phyloP scores from a whole-genome alignment of 2,888 invertebrate genomes.

The Cremastinae sp. region DNA sequence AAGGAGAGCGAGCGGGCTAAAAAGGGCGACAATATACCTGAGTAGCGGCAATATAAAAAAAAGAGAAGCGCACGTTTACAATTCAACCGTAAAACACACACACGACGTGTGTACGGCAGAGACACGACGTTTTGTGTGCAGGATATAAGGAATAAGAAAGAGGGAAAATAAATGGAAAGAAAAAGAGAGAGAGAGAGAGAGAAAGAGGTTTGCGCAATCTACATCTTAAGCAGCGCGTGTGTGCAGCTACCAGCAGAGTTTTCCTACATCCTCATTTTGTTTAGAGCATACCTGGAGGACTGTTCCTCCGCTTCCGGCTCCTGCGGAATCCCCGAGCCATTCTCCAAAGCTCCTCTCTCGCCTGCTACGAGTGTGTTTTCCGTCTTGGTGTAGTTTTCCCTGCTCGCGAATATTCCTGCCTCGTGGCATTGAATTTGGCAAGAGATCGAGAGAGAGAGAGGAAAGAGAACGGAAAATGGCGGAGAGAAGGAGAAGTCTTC shows the following conservation, averaged over 20 bases:
- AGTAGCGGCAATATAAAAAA: slow-evolving; percentile 59
- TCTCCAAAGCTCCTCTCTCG: neutral
- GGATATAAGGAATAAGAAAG: too few relatives aligned
- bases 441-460: slow-evolving; percentile 12
- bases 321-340: neutral
- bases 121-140: too few relatives aligned
- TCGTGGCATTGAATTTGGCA: slow-evolving; percentile 42
- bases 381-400: slow-evolving; percentile 49
- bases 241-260: slow-evolving; percentile 41
- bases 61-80: slow-evolving; percentile 69
- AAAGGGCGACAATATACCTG: slow-evolving; percentile 56
- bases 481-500: slow-evolving; percentile 31
- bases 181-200: slow-evolving; percentile 11
- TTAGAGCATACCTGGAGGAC: slow-evolving; percentile 36
- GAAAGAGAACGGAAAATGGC: slow-evolving; percentile 42
- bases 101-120: too few relatives aligned
- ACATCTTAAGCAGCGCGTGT: slow-evolving; percentile 69
- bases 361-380: slow-evolving; percentile 44
- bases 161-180: too few relatives aligned
- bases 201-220: slow-evolving; percentile 68
- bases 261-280: slow-evolving; percentile 51
- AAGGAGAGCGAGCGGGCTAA: slow-evolving; percentile 35
- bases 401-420: slow-evolving; percentile 22
- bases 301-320: slow-evolving; percentile 41
- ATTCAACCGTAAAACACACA: slow-evolving; percentile 60